Percentiles rank a stretch among this genome's conserved stretches.
These are phyloP conservation scores for Xerus inauris DNA, from an alignment of 2,113 vertebrate species.

Conservation along the genomic window DNA sequence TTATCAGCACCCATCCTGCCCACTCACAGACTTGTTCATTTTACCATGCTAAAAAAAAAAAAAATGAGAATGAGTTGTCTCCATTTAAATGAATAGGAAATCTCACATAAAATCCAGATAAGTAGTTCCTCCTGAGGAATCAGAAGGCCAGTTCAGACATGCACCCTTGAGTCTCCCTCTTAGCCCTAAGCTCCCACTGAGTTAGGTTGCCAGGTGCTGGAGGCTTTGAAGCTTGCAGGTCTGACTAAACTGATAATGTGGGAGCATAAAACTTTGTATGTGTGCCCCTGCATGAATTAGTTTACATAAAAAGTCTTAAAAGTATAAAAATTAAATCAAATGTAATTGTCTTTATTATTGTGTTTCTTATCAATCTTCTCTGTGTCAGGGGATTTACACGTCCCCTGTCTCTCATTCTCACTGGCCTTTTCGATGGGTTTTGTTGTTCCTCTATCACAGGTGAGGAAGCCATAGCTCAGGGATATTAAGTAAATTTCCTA, in stretches of 20 bases:
- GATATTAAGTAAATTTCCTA: neutral
- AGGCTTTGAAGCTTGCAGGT: neutral
- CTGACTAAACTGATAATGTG: neutral
- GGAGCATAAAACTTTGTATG: neutral
- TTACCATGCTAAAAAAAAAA: neutral
- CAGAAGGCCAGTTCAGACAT: neutral
- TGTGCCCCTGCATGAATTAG: neutral
- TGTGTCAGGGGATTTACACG: neutral
- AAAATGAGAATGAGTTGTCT: neutral
- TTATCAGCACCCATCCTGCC: neutral
- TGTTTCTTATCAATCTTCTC: neutral
- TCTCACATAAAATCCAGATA: no score
- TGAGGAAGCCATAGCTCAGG: neutral
- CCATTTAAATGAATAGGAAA: neutral
- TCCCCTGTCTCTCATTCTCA: neutral
- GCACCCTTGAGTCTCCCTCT: neutral
- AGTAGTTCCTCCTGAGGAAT: neutral
- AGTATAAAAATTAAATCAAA: neutral
- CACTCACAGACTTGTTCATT: neutral
- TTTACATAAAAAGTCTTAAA: neutral
- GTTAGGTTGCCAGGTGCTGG: neutral
- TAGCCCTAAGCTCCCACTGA: neutral
- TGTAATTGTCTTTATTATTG: neutral
- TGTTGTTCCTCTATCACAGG: no score
- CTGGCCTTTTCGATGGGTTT: neutral